These are phyloP conservation scores for Sebastes vulpes DNA, from an alignment of 2,797 vertebrate species.

Conservation along the genomic window DNA sequence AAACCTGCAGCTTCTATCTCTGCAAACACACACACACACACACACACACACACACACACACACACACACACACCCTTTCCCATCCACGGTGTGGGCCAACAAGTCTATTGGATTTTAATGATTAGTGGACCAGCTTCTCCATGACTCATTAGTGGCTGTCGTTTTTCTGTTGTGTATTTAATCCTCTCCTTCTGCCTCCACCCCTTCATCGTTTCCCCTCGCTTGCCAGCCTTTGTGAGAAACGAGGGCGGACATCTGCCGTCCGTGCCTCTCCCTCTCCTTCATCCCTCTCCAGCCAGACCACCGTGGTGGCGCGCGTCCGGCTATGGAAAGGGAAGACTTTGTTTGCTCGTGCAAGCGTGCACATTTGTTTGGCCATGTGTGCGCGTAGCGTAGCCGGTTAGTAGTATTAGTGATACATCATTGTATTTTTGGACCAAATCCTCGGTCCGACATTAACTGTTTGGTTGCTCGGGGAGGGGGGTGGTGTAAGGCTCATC, in stretches of 20 bases:
- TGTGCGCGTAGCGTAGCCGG: conserved; percentile 12
- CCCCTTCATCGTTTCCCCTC: conserved; percentile 69
- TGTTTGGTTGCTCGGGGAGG: conserved; percentile 16
- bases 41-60: neutral
- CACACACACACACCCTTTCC: conserved; percentile 24
- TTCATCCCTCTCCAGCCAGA: conserved; percentile 81
- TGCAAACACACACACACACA: conserved; percentile 9
- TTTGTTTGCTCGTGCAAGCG: conserved; percentile 62
- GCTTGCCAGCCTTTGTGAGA: conserved; percentile 78
- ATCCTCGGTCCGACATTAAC: conserved; percentile 26
- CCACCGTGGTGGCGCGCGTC: conserved; percentile 74
- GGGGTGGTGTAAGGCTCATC: conserved; percentile 13
- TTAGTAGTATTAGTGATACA: conserved; percentile 11
- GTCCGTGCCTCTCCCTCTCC: conserved; percentile 79
- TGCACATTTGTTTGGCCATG: conserved; percentile 42
- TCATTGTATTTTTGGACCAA: conserved; percentile 57
- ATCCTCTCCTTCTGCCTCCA: conserved; percentile 80
- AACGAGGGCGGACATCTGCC: conserved; percentile 86
- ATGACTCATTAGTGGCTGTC: conserved; percentile 79
- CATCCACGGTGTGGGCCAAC: conserved; percentile 65
- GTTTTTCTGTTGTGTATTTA: conserved; percentile 80
- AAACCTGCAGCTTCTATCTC: conserved; percentile 63
- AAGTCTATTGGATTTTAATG: conserved; percentile 79
- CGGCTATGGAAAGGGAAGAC: conserved; percentile 59
- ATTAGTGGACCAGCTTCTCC: conserved; percentile 76